These are phyloP conservation scores for Norana najaformis DNA, from an alignment of 2,888 invertebrate species.

Conservation along the genomic window DNA sequence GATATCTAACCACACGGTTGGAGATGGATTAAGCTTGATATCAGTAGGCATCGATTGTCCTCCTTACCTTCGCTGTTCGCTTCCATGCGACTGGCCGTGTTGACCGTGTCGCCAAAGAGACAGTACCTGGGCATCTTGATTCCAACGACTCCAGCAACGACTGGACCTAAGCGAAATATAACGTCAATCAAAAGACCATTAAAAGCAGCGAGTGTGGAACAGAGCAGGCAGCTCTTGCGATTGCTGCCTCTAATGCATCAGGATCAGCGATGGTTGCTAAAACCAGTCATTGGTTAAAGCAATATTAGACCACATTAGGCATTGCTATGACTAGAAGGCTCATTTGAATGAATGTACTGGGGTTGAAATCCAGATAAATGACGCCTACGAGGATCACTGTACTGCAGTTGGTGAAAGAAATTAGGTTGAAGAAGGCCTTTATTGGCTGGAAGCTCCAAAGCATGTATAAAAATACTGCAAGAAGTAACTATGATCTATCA, in stretches of 20 bases:
- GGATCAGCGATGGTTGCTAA: too few species aligned
- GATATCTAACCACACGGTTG: too few species aligned
- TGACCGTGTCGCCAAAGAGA: not conserved
- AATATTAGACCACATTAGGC: not conserved
- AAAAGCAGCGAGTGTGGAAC: not conserved
- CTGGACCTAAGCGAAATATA: not conserved
- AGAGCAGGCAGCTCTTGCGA: too few species aligned
- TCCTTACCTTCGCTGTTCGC: slow-evolving; percentile 6
- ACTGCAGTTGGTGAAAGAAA: not conserved
- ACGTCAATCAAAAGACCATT: not conserved
- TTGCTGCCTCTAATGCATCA: too few species aligned
- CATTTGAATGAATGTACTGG: not conserved
- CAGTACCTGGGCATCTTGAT: not conserved
- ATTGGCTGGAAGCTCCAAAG: not conserved
- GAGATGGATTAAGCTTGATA: too few species aligned
- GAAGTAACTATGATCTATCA: not conserved
- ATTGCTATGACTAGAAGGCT: not conserved
- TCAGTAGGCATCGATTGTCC: too few species aligned
- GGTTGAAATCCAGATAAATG: not conserved
- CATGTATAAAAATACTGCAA: not conserved
- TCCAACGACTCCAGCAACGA: not conserved
- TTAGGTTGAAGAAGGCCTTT: not conserved
- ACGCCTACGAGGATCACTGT: not conserved
- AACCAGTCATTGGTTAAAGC: too few species aligned
- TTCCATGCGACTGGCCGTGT: not conserved